Base-by-base conservation (phyloP, 2,113 vertebrate species). In the Burhinus bistriatus region DNA sequence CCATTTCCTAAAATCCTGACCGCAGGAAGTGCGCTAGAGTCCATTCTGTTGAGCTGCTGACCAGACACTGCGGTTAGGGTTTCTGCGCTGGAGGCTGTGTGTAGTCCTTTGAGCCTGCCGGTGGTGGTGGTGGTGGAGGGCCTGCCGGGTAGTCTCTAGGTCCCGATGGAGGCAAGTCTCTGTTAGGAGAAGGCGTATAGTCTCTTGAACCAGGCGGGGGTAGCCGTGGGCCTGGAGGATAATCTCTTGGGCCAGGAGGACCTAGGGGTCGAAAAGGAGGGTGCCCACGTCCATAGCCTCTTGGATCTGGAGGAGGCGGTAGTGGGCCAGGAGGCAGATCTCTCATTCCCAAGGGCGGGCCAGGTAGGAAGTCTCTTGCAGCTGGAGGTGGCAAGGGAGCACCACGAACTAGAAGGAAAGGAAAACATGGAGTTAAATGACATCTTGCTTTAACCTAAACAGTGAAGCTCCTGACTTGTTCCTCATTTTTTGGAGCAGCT, bases 281-380 rank as follows among this genome's bases (percentile, higher is more conserved):
- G 5, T 95, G 98, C 90, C 97, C 98, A 62, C 95, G 97, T 27
- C 97, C 30, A 9, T 98, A 99, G 55, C 94, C 95, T 42, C 98
- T 97, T 5, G 95, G 96, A 7, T 98, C 98, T 3, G 95, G 81
- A 15, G 95, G 90, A 5, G 97, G 96, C 0, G 72, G 98, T 8
- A 97, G 79, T 8, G 98, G 94, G 44, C 98, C 98, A 3, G 98
- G 96, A 45, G 98, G 98, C 89, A 99, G 92, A 52, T 98, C 98
- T 83, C 98, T 87, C 52, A 95, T 85, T 86, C 97, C 98, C 26
- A 98, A 92, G 29, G 97, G 97, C 5, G 96, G 83, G 11, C 97
- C 98, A 8, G 98, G 98, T 45, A 96, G 91, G 62, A 98, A 99
- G 59, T 98, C 97, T 58, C 98, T 97, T 6, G 97, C 81, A 23